Percentiles rank a stretch among this genome's conserved stretches.
Conservation (phyloP, 2,888 invertebrate species). For the Gymnoscelis rufifasciata region DNA sequence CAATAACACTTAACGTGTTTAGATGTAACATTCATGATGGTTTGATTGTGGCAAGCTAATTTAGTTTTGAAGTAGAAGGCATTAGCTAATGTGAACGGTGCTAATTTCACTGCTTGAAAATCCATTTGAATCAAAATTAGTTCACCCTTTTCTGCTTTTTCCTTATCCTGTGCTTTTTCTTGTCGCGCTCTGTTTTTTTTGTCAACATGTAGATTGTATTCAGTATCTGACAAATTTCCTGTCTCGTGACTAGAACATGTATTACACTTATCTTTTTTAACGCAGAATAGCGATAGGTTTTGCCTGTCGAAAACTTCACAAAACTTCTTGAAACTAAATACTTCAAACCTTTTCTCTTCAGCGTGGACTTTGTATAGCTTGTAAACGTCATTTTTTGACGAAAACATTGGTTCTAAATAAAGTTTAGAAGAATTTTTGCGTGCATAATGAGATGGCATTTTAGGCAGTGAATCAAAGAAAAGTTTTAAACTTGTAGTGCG, state of each 20-base stretch:
- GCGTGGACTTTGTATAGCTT: background rate
- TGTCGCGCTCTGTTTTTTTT: background rate
- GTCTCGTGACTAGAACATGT: background rate
- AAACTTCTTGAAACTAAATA: too few species aligned
- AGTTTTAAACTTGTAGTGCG: too few species aligned
- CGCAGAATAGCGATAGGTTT: background rate
- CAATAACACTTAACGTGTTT: background rate
- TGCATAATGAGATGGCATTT: conserved; percentile 2
- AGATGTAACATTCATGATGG: background rate
- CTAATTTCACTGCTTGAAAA: background rate
- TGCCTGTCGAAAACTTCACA: background rate
- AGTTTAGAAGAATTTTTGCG: background rate
- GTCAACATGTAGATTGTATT: background rate
- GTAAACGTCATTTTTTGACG: background rate
- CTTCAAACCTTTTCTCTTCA: background rate
- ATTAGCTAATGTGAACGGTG: conserved; percentile 1
- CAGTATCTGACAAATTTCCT: background rate
- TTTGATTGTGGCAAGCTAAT: conserved; percentile 3
- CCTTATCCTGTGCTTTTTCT: background rate
- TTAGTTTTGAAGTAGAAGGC: conserved; percentile 7
- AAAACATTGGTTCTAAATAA: background rate
- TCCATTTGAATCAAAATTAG: background rate
- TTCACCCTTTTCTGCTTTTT: background rate
- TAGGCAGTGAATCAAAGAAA: background rate
- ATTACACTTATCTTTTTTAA: background rate